Percentiles rank a stretch among this genome's conserved stretches.
phyloP scores from a whole-genome alignment of 2,888 invertebrate genomes.

The Crocallis elinguaria region DNA sequence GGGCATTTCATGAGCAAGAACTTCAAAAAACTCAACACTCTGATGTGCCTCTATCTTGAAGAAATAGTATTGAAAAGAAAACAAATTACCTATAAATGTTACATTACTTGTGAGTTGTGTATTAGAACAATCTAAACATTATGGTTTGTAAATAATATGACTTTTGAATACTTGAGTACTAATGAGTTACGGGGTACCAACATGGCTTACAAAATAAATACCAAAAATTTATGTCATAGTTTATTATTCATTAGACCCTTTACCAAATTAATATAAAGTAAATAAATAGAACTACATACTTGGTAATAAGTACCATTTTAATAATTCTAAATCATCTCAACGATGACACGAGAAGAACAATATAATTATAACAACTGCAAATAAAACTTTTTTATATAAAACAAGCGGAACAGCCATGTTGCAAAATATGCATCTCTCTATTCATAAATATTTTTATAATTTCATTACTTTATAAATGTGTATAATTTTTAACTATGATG shows the following conservation, averaged over 20 bases:
- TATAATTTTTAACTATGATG: slow-evolving; percentile 42
- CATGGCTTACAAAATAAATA: slow-evolving; percentile 40
- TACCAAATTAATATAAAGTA: slow-evolving; percentile 84
- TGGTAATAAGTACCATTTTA: slow-evolving; percentile 78
- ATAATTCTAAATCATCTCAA: slow-evolving; percentile 64
- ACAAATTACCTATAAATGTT: no score
- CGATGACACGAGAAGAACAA: slow-evolving; percentile 59
- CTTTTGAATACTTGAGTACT: no score
- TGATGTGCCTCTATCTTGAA: no score
- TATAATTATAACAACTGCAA: slow-evolving; percentile 68
- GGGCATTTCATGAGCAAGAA: no score
- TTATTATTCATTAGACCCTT: slow-evolving; percentile 85
- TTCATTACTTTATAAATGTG: slow-evolving; percentile 41
- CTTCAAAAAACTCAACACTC: no score
- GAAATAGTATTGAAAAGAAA: no score
- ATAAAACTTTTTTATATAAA: slow-evolving; percentile 71
- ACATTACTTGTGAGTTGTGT: no score
- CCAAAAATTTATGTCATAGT: slow-evolving; percentile 67
- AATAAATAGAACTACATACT: slow-evolving; percentile 83
- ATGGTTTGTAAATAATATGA: no score
- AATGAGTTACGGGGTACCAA: no score
- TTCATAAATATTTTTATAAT: slow-evolving; percentile 38
- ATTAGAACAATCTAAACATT: no score
- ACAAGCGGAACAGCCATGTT: slow-evolving; percentile 79
- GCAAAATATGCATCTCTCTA: slow-evolving; percentile 52